These are phyloP conservation scores for Diplogasteroides magnus DNA, from an alignment of 1,140 invertebrate genomes.

Conservation along the genomic window DNA sequence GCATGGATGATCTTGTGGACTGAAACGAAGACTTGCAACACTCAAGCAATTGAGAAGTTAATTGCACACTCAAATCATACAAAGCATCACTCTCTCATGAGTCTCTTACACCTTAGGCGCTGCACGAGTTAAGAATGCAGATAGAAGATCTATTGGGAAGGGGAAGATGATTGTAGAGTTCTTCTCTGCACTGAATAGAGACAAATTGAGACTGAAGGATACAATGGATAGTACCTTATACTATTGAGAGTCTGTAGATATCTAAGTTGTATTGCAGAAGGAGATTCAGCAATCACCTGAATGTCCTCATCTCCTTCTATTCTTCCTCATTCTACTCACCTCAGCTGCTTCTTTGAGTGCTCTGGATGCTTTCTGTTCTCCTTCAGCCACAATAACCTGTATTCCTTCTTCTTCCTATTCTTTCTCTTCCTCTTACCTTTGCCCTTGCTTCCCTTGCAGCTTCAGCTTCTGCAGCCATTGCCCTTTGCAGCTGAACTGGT, in stretches of 20 bases:
- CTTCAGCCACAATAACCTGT: conserved; percentile 58
- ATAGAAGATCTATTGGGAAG: conserved; percentile 47
- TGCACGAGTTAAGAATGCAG: conserved; percentile 37
- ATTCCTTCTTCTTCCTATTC: background rate
- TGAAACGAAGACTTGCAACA: background rate
- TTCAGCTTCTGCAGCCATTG: conserved; percentile 47
- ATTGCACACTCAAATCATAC: background rate
- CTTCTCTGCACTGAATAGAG: conserved; percentile 73
- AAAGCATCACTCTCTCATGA: background rate
- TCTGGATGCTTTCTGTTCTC: conserved; percentile 58
- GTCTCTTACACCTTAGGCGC: conserved; percentile 40
- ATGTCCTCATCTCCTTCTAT: background rate
- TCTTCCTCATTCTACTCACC: no score
- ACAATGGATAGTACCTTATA: conserved; percentile 57
- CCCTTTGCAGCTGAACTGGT: conserved; percentile 46
- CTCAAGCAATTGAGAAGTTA: no score
- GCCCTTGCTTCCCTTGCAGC: conserved; percentile 55
- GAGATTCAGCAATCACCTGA: conserved; percentile 68
- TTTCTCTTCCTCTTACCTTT: conserved; percentile 37
- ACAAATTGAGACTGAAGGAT: background rate
- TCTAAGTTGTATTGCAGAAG: conserved; percentile 74
- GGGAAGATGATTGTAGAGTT: conserved; percentile 97
- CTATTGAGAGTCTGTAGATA: conserved; percentile 61
- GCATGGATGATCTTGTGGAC: conserved; percentile 11
- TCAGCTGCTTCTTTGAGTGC: conserved; percentile 58